Evolutionary conservation across 2,888 invertebrate species (phyloP), one percentile per base, ranked within the genome.

Genomic region (Plutella xylostella): DNA sequence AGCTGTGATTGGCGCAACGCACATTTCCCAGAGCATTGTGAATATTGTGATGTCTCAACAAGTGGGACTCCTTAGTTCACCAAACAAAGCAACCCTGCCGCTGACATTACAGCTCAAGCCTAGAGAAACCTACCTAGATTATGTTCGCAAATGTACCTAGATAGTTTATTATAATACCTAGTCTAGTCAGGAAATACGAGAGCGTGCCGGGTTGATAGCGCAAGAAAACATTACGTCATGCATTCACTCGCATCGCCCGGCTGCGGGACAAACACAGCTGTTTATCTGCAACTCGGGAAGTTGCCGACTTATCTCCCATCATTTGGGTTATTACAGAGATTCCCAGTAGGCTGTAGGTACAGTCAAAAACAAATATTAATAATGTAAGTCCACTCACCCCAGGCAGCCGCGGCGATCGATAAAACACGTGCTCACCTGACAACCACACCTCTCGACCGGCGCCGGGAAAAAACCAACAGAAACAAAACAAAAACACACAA

Each of bases 381-480:
- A n/a, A 21, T 6, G 15, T 3, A 7, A 17, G 22, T 39, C 14
- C 30, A 58, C 71, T 65, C 49, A 72, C 72, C 72, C 71, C 51
- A 53, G 49, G 51, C 49, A 52, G 55, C 58, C 57, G 48, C 42
- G 50, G 31, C 63, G 71, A 70, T 77, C 73, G 68, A 74, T 71
- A 70, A 4, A 39, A 57, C 71, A 76, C 70, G 71, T 72, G 72
- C 45, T 55, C n/a, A 33, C n/a, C 20, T 51, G 57, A 57, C 56
- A 57, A 61, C 57, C 65, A 58, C 60, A 63, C 58, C 56, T 63
- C 61, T 53, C 49, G 55, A 61, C 57, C 63, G 60, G 55, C 48
- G 49, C 47, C 42, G 49, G 49, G 9, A 52, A 53, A 58, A 57
- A 59, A 59, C 57, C 61, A 61, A 57, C 60, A 58, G 52, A 52